A percentile compares a stretch with the other conserved stretches of the same genome.
phyloP scores from a whole-genome alignment of 2,113 vertebrate species.

The Chiloscyllium plagiosum region DNA sequence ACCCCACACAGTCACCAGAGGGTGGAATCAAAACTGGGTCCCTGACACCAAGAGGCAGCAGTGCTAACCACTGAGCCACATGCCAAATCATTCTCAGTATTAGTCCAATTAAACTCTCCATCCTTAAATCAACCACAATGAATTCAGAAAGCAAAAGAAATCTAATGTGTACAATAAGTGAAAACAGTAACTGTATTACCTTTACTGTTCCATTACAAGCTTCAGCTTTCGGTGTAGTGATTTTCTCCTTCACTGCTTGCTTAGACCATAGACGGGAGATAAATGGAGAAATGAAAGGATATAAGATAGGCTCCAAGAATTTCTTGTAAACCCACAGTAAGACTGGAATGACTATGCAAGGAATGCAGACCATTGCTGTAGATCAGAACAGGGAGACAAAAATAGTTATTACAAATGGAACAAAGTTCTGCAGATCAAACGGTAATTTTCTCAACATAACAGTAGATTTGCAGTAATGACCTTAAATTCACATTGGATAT shows the following conservation, averaged over 20 bases:
- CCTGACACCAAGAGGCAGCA: no score
- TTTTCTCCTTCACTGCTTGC: constrained; percentile 54
- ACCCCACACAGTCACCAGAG: no score
- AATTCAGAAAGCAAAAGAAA: background rate
- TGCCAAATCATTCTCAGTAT: background rate
- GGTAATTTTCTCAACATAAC: background rate
- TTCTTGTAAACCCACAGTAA: constrained; percentile 96
- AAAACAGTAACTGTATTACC: constrained; percentile 50
- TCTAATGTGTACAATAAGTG: background rate
- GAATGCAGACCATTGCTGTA: constrained; percentile 87
- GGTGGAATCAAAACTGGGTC: no score
- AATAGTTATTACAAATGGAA: background rate
- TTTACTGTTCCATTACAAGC: constrained; percentile 48
- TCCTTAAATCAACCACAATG: background rate
- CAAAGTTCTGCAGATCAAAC: background rate
- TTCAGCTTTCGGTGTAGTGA: constrained; percentile 42
- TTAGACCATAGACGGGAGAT: constrained; percentile 71
- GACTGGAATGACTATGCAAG: constrained; percentile 91
- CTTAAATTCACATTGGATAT: background rate
- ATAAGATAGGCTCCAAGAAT: constrained; percentile 84
- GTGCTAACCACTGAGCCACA: no score
- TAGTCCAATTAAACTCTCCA: background rate
- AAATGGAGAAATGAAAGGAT: constrained; percentile 77
- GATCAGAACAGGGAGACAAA: background rate
- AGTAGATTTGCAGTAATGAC: background rate